A percentile compares a stretch with the other conserved stretches of the same genome.
These are phyloP conservation scores for Sebastes oblongus DNA, from an alignment of 2,797 vertebrate genomes.

Conservation along the genomic window DNA sequence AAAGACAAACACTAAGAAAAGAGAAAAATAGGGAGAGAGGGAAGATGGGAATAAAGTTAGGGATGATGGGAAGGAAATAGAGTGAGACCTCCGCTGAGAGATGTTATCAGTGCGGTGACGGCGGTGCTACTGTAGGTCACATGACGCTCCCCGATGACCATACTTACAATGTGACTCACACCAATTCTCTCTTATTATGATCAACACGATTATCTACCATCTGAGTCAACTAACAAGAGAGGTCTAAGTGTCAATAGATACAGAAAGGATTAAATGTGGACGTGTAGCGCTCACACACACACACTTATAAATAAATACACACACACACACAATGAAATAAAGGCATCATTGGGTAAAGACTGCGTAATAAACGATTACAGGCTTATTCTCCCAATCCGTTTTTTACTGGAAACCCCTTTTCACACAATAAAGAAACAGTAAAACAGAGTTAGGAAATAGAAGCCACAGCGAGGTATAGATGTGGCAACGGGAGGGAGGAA, in stretches of 20 bases:
- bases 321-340: constrained; percentile 2
- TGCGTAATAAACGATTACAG: constrained; percentile 42
- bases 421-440: constrained; percentile 36
- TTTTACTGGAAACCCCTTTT: constrained; percentile 51
- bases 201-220: not conserved
- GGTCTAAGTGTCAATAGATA: not conserved
- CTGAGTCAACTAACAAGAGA: not conserved
- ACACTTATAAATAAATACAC: not conserved
- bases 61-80: constrained; percentile 24
- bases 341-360: constrained; percentile 28
- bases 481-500: not conserved
- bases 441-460: constrained; percentile 46
- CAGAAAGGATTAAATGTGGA: not conserved
- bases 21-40: not conserved
- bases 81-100: constrained; percentile 20
- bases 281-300: not conserved
- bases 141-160: constrained; percentile 8
- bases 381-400: constrained; percentile 14
- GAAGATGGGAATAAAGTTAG: not conserved
- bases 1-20: not conserved
- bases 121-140: not conserved
- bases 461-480: constrained; percentile 40
- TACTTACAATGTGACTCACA: constrained; percentile 30
- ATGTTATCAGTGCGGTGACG: constrained; percentile 35
- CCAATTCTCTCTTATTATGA: constrained; percentile 11